These are phyloP conservation scores for Lepidiolamprologus cunningtoni DNA, from an alignment of 2,113 vertebrate genomes.

Conservation along the genomic window DNA sequence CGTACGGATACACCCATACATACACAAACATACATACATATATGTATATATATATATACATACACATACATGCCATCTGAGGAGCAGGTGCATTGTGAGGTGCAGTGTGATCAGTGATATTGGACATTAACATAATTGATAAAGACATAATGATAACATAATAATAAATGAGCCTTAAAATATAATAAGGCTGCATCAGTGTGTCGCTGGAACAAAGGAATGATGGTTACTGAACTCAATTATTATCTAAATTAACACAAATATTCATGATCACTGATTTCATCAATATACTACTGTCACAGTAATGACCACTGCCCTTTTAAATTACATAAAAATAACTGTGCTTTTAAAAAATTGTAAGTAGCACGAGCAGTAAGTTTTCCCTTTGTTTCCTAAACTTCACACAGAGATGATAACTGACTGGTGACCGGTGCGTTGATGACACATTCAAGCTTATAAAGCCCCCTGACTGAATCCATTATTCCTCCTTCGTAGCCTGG, in stretches of 20 bases:
- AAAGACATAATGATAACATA: neutral
- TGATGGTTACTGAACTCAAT: neutral
- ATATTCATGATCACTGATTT: neutral
- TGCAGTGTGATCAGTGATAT: neutral
- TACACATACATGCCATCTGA: neutral
- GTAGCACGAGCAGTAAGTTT: neutral
- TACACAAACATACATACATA: neutral
- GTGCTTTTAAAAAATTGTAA: neutral
- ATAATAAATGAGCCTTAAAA: neutral
- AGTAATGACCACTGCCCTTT: neutral
- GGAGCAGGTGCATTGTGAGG: neutral
- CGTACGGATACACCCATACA: neutral
- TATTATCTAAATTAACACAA: neutral
- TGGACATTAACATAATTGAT: neutral
- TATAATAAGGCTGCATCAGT: too few relatives aligned
- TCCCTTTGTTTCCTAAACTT: neutral
- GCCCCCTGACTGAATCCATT: neutral
- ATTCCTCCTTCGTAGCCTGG: neutral
- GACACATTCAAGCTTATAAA: neutral
- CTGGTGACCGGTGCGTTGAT: neutral
- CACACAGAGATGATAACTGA: neutral
- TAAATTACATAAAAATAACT: neutral
- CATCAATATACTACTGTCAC: neutral
- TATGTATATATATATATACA: fast-evolving
- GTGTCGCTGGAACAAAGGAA: neutral